A percentile compares a stretch with the other conserved stretches of the same genome.
Evolutionary conservation across 2,888 invertebrate species (phyloP).

Genomic region (Noctua janthina): DNA sequence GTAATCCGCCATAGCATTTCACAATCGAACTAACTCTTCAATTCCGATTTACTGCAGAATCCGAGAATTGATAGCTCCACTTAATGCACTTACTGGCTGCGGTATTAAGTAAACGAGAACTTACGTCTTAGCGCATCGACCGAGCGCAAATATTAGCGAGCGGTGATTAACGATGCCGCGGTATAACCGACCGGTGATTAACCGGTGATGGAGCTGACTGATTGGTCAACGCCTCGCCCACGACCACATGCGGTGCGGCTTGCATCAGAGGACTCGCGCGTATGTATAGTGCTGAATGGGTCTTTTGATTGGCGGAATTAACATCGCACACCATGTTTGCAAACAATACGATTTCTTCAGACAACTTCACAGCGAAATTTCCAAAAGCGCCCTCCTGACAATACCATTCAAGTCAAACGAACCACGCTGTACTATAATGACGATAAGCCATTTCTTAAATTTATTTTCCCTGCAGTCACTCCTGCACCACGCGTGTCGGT

Average conservation of each 20-base stretch:
- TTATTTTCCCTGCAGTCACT: background rate
- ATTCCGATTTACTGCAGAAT: conserved; percentile 23
- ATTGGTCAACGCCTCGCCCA: background rate
- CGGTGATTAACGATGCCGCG: conserved; percentile 32
- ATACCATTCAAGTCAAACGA: background rate
- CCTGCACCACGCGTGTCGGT: background rate
- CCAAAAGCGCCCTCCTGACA: background rate
- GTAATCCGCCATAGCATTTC: background rate
- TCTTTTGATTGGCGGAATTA: background rate
- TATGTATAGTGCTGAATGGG: background rate
- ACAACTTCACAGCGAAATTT: background rate
- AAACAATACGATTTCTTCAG: background rate
- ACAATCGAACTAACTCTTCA: conserved; percentile 11
- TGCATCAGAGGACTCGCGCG: background rate
- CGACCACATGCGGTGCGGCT: background rate
- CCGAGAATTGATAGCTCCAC: conserved; percentile 37
- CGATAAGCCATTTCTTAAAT: background rate
- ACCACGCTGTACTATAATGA: background rate
- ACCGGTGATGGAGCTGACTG: conserved; percentile 11
- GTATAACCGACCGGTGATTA: conserved; percentile 27
- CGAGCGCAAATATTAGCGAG: conserved; percentile 35
- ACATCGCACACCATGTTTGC: background rate
- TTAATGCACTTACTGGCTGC: conserved; percentile 26
- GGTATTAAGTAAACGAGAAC: conserved; percentile 38
- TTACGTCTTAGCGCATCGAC: conserved; percentile 16